Base-by-base conservation (phyloP, 2,113 vertebrate species). In the Etheostoma spectabile region DNA sequence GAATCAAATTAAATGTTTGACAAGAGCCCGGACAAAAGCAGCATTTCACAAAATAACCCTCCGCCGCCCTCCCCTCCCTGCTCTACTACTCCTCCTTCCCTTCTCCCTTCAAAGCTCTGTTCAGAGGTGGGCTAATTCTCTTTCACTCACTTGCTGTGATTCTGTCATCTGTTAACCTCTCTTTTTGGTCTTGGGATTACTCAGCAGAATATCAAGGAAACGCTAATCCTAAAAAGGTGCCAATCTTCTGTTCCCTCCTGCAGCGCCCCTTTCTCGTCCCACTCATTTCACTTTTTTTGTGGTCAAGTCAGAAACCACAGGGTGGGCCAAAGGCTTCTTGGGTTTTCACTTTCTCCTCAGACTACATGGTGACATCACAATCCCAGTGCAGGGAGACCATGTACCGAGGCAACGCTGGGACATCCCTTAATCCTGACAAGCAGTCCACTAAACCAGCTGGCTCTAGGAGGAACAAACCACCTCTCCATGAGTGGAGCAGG, bases 201-300 rank as follows among this genome's bases (percentile, higher is more conserved):
- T 33, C 71, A 85, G 84, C 89, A 88, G 91, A 93, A 91, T 90
- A 93, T 93, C 88, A 93, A 91, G 88, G 79, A 91, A 87, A 91
- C 90, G 80, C 92, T 94, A 94, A 95, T 94, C 95, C 93, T 82
- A 93, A 92, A 87, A 93, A 93, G 88, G 83, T 92, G 90, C 80
- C 91, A 91, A 92, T 93, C 92, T 87, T 78, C 79, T 64, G 77
- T 6, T 63, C 55, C 66, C 83, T 70, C 64, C 61, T 45, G 70
- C 80, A 38, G 88, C 74, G 52, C 88, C 87, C 86, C 78, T 49
- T 84, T 66, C 69, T 21, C 85, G 80, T 69, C 87, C 74, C 42
- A 65, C 85, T 77, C 48, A 35, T 76, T 73, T 78, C 64, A 27
- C 77, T 56, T 46, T 18, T 69, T 52, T 70, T n/a, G 1, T 4